phyloP scores from a whole-genome alignment of 2,797 vertebrate species.

The Malacoraja senta region DNA sequence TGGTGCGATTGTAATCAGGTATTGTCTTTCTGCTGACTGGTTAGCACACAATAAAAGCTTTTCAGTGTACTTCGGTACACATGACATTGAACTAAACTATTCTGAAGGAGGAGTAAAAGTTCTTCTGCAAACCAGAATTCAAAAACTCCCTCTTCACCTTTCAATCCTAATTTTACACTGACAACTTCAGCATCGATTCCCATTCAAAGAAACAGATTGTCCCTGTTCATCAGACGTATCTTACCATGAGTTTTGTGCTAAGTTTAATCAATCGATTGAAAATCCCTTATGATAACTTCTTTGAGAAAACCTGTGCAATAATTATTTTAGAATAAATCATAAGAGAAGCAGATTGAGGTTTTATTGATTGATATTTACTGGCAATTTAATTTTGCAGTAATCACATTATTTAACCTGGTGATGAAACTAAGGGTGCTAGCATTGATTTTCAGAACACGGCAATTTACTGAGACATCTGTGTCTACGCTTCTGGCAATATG shows the following conservation, averaged over 20 bases:
- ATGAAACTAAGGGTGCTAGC: not conserved
- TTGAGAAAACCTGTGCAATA: too few relatives aligned
- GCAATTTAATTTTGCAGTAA: not conserved
- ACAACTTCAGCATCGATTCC: not conserved
- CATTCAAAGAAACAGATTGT: not conserved
- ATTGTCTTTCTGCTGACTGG: too few relatives aligned
- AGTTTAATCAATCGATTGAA: too few relatives aligned
- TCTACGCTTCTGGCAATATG: not conserved
- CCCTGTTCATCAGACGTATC: too few relatives aligned
- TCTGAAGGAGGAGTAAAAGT: not conserved
- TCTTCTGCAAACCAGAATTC: not conserved
- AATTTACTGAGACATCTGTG: not conserved
- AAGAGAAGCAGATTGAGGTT: not conserved
- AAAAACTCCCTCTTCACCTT: not conserved
- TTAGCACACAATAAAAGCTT: too few relatives aligned
- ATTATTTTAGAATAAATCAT: not conserved
- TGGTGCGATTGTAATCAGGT: too few relatives aligned
- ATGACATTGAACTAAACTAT: too few relatives aligned
- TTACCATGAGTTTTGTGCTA: not conserved
- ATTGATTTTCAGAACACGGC: not conserved
- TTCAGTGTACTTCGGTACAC: too few relatives aligned
- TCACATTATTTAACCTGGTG: not conserved
- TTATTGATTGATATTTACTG: too few relatives aligned
- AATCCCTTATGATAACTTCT: not conserved
- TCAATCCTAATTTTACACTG: not conserved